phyloP scores from a whole-genome alignment of 2,113 vertebrate genomes.

The Cervus canadensis region DNA sequence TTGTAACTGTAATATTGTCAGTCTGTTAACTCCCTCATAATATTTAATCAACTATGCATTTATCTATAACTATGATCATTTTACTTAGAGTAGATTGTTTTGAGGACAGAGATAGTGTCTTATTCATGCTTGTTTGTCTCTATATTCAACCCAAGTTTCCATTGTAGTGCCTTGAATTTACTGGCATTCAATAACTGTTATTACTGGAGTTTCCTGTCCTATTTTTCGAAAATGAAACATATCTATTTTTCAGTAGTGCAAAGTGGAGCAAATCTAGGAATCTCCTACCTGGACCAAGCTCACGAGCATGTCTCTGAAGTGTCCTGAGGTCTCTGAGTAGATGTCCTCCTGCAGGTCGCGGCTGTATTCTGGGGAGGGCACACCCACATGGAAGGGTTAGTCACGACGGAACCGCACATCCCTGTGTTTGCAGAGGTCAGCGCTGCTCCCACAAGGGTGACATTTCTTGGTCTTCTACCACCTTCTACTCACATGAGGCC shows the following conservation, averaged over 20 bases:
- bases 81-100: not conserved
- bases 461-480: not conserved
- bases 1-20: not conserved
- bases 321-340: slow-evolving; percentile 83
- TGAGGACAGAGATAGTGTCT: not conserved
- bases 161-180: not conserved
- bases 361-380: slow-evolving; percentile 79
- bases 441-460: not conserved
- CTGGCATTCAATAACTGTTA: not conserved
- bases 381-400: not conserved
- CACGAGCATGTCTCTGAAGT: slow-evolving; percentile 84
- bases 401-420: not conserved
- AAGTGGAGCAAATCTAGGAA: not conserved
- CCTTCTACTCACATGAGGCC: not conserved
- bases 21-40: not conserved
- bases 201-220: not conserved
- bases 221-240: not conserved
- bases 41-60: not conserved
- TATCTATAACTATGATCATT: not conserved
- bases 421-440: not conserved
- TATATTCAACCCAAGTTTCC: not conserved
- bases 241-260: not conserved
- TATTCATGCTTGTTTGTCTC: not conserved
- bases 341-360: slow-evolving; percentile 83
- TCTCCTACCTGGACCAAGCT: slow-evolving; percentile 83